phyloP scores from a whole-genome alignment of 2,888 invertebrate genomes.

The Meandrusa payeni region DNA sequence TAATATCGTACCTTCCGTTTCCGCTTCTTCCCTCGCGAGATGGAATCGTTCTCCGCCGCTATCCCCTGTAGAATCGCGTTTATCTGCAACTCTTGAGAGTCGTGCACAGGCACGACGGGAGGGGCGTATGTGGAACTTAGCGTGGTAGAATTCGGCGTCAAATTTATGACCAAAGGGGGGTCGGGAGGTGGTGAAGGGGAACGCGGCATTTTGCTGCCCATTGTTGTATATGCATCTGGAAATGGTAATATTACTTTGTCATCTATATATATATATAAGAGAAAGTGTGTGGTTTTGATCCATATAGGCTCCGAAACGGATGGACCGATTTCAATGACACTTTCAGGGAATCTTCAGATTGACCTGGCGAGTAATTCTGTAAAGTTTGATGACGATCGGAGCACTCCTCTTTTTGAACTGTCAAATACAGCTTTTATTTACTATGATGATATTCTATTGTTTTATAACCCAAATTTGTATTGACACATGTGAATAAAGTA shows the following conservation, averaged over 20 bases:
- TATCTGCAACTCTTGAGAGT: constrained; percentile 71
- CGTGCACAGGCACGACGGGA: constrained; percentile 40
- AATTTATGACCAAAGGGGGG: not conserved
- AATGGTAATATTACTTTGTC: constrained; percentile 13
- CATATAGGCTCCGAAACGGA: too few species aligned
- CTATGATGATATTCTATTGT: too few species aligned
- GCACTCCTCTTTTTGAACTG: too few species aligned
- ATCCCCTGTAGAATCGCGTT: constrained; percentile 73
- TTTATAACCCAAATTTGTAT: too few species aligned
- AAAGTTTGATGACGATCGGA: too few species aligned
- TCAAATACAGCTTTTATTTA: too few species aligned
- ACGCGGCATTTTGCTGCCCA: constrained; percentile 66
- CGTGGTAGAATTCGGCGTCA: constrained; percentile 22
- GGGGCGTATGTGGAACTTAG: constrained; percentile 13
- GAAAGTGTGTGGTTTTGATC: too few species aligned
- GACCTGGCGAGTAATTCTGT: too few species aligned
- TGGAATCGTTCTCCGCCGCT: constrained; percentile 63
- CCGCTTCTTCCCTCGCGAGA: constrained; percentile 45
- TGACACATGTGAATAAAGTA: too few species aligned
- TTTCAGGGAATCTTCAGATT: too few species aligned
- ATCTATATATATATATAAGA: not conserved
- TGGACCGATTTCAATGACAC: too few species aligned
- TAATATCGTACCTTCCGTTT: constrained; percentile 60
- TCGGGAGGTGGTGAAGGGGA: constrained; percentile 59
- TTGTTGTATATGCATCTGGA: constrained; percentile 71